Evolutionary conservation across 92 coral and sea anemone genomes (phyloP).

Genomic region (Siderastrea radians): DNA sequence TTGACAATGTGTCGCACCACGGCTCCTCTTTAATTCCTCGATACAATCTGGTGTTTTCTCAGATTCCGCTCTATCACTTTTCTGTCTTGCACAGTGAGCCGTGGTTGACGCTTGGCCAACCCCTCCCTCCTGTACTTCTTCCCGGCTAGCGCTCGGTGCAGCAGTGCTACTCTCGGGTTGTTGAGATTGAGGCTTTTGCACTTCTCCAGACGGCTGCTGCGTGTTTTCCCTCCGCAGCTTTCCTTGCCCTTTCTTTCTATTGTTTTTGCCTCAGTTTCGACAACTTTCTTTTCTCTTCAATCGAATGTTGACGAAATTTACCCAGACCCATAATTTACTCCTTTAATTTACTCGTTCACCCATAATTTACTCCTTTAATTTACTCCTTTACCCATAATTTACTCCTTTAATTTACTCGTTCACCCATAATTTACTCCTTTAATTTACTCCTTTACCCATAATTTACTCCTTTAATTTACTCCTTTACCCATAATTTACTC

Average conservation of each 20-base stretch:
- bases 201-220: background rate
- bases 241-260: conserved; percentile 10
- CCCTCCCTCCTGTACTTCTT: no score
- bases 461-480: no score
- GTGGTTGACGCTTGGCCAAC: background rate
- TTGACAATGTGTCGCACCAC: conserved; percentile 23
- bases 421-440: no score
- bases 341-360: no score
- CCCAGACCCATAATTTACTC: background rate
- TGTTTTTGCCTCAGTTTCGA: conserved; percentile 43
- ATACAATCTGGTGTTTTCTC: background rate
- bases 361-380: no score
- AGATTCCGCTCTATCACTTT: background rate
- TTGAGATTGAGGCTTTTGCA: background rate
- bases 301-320: conserved; percentile 44
- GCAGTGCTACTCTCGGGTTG: background rate
- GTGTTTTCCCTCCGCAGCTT: background rate
- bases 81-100: background rate
- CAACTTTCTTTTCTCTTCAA: conserved; percentile 58
- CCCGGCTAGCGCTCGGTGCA: background rate
- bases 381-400: no score
- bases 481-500: no score
- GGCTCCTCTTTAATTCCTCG: background rate
- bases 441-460: no score
- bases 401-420: no score